Percentiles rank a stretch among this genome's conserved stretches.
phyloP scores from a whole-genome alignment of 2,113 vertebrate genomes.

The Psilopogon haemacephalus region DNA sequence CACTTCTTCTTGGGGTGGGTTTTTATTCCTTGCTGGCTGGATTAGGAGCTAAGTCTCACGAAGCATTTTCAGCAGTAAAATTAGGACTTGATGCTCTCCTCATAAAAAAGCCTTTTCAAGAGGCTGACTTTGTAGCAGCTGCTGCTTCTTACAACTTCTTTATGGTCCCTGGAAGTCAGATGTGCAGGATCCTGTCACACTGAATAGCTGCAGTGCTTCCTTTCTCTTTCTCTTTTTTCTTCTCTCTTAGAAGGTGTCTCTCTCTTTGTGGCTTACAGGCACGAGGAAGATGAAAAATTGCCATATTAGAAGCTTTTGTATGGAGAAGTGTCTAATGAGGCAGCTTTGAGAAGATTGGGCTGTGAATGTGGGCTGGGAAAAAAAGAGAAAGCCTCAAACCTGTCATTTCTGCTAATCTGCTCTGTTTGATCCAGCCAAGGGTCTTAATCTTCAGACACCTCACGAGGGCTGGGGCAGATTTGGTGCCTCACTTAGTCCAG shows the following conservation, averaged over 20 bases:
- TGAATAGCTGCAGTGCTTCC: slow-evolving; percentile 19
- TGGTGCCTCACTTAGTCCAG: background rate
- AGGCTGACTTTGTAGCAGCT: background rate
- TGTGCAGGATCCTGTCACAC: background rate
- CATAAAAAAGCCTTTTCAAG: background rate
- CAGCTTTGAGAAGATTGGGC: slow-evolving; percentile 33
- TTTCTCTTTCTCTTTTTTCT: background rate
- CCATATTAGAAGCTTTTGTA: slow-evolving; percentile 6
- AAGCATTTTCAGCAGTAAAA: background rate
- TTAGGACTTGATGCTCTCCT: background rate
- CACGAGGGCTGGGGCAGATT: background rate
- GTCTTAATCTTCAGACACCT: slow-evolving; percentile 18
- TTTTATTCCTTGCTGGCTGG: background rate
- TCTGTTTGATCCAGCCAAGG: slow-evolving; percentile 39
- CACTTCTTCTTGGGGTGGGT: background rate
- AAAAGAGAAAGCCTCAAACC: background rate
- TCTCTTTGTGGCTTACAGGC: background rate
- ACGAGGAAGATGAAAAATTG: background rate
- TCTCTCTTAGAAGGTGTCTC: background rate
- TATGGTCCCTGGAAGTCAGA: background rate
- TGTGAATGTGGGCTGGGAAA: slow-evolving; percentile 24
- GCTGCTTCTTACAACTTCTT: slow-evolving; percentile 12
- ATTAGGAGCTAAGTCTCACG: background rate
- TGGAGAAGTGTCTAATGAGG: slow-evolving; percentile 56
- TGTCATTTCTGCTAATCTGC: slow-evolving; percentile 11